Conservation (phyloP, 2,797 vertebrate genomes). For the Enteromius fasciolatus region DNA sequence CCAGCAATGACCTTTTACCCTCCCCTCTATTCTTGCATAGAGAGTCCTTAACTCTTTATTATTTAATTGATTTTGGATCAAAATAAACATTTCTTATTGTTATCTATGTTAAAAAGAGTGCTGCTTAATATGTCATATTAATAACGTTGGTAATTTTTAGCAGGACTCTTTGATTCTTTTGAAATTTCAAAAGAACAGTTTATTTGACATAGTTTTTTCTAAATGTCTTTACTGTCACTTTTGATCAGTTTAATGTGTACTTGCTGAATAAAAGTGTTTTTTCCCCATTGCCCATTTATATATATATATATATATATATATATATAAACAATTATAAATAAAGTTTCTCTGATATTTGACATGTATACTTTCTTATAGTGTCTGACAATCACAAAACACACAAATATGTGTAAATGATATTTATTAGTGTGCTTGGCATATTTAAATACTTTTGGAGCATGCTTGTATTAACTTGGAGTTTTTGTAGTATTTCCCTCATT, state of each 20-base stretch:
- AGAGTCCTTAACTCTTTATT: background rate
- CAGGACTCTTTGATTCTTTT: background rate
- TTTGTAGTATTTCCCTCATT: background rate
- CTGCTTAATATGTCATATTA: background rate
- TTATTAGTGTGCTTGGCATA: background rate
- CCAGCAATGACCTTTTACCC: conserved; percentile 31
- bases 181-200: background rate
- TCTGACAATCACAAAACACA: background rate
- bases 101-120: background rate
- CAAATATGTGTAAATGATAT: background rate
- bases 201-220: background rate
- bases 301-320: no score
- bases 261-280: background rate
- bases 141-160: background rate
- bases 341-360: background rate
- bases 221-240: background rate
- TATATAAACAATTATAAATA: no score
- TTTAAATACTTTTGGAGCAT: background rate
- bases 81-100: background rate
- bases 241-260: background rate
- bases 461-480: background rate
- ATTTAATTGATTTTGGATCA: background rate
- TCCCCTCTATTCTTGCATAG: background rate
- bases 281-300: background rate
- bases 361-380: background rate